Conservation (phyloP, 2,888 invertebrate genomes). For the Limnephilus marmoratus region DNA sequence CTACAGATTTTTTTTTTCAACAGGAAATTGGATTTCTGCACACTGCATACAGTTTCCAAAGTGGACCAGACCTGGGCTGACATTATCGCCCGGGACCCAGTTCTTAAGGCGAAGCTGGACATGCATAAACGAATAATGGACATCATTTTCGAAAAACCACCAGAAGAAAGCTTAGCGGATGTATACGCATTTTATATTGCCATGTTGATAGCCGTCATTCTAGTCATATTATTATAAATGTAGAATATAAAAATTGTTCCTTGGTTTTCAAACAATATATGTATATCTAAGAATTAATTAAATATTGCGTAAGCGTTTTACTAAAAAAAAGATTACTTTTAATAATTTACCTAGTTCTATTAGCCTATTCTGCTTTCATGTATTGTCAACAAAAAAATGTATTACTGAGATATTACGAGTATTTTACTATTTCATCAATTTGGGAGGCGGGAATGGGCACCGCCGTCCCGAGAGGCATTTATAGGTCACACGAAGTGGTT, state of each 20-base stretch:
- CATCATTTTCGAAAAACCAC: neutral
- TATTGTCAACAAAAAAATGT: too few species aligned
- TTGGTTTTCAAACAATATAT: too few species aligned
- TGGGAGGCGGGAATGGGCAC: too few species aligned
- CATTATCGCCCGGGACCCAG: neutral
- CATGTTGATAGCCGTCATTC: neutral
- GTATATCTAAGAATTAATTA: neutral
- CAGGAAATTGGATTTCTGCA: neutral
- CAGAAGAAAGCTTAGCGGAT: too few species aligned
- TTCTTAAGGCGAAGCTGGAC: neutral
- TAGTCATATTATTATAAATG: neutral
- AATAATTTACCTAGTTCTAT: neutral
- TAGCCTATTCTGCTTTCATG: too few species aligned
- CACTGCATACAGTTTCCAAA: neutral
- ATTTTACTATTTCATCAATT: too few species aligned
- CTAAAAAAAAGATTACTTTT: too few species aligned
- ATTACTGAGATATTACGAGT: too few species aligned
- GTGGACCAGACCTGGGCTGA: neutral
- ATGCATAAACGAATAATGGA: neutral
- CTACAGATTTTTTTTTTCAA: neutral
- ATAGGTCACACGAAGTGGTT: too few species aligned
- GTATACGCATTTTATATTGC: too few species aligned
- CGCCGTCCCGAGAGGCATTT: too few species aligned
- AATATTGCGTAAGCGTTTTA: neutral
- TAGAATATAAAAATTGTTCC: too few species aligned